Conservation (phyloP, 2,797 vertebrate genomes). For the Allobates femoralis region DNA sequence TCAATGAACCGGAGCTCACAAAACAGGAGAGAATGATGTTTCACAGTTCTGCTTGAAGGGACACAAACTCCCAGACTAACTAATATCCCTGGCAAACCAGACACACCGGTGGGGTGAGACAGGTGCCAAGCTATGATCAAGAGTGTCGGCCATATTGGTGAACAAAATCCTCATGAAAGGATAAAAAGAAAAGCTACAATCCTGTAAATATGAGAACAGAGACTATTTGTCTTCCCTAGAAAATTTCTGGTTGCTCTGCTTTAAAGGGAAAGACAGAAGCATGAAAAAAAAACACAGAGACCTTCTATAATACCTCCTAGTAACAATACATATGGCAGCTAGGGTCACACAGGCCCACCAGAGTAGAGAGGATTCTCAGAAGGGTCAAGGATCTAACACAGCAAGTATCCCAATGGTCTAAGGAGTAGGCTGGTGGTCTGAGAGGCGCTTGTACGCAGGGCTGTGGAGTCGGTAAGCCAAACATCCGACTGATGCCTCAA, state of each 20-base stretch:
- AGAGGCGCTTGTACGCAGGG: no score
- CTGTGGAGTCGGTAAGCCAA: no score
- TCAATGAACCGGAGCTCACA: conserved; percentile 40
- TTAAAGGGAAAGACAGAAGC: not conserved
- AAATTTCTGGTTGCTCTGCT: not conserved
- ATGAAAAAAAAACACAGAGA: not conserved
- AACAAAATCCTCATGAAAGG: not conserved
- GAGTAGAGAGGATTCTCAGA: no score
- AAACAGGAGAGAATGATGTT: conserved; percentile 40
- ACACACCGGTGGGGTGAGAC: conserved; percentile 4
- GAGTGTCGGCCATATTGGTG: not conserved
- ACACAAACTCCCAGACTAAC: conserved; percentile 42
- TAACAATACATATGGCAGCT: not conserved
- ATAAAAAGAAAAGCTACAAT: not conserved
- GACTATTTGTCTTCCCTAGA: not conserved
- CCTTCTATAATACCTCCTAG: not conserved
- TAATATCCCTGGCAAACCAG: conserved; percentile 34
- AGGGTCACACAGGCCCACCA: not conserved
- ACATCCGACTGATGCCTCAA: no score
- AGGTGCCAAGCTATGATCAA: conserved; percentile 10
- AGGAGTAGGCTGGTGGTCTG: no score
- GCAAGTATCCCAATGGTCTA: not conserved
- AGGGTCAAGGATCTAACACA: not conserved
- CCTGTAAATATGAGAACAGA: not conserved
- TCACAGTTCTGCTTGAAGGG: conserved; percentile 52